These are phyloP conservation scores for Montipora capitata DNA, from an alignment of 92 coral and sea anemone species.

Conservation along the genomic window DNA sequence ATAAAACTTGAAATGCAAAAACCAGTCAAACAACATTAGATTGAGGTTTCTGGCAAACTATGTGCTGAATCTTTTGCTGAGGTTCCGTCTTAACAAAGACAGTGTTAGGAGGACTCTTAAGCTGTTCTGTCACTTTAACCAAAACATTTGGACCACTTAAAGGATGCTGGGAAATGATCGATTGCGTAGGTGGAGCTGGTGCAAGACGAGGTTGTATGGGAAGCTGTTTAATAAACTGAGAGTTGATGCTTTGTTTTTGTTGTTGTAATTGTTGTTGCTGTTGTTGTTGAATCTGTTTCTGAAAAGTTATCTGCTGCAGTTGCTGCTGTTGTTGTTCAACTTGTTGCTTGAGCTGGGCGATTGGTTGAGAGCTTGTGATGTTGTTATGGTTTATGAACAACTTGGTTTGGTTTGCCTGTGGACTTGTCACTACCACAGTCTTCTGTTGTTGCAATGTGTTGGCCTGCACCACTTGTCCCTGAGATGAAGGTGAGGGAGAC, in stretches of 20 bases:
- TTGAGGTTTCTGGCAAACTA: constrained; percentile 91
- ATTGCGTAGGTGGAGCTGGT: constrained; percentile 94
- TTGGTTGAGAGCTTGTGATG: constrained; percentile 79
- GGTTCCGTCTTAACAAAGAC: constrained; percentile 86
- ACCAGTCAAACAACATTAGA: constrained; percentile 88
- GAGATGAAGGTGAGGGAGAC: constrained; percentile 76
- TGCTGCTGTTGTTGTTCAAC: constrained; percentile 91
- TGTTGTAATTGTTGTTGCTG: constrained; percentile 83
- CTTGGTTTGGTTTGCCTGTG: constrained; percentile 86
- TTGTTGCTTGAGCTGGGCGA: constrained; percentile 91
- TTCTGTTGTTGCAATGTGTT: constrained; percentile 80
- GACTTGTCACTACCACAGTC: constrained; percentile 82
- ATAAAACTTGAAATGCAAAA: neutral
- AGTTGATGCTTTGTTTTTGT: constrained; percentile 83
- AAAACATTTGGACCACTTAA: constrained; percentile 78
- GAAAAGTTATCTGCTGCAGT: constrained; percentile 81
- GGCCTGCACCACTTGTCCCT: constrained; percentile 84
- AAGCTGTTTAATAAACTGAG: constrained; percentile 87
- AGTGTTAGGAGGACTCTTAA: constrained; percentile 87
- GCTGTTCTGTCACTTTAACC: constrained; percentile 84
- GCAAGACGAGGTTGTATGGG: constrained; percentile 98
- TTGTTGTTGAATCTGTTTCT: constrained; percentile 85
- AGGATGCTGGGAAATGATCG: constrained; percentile 85
- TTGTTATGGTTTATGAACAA: constrained; percentile 86
- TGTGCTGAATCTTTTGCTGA: constrained; percentile 81